phyloP scores from a whole-genome alignment of 1,140 invertebrate genomes.

The Aphaenogaster floridana region DNA sequence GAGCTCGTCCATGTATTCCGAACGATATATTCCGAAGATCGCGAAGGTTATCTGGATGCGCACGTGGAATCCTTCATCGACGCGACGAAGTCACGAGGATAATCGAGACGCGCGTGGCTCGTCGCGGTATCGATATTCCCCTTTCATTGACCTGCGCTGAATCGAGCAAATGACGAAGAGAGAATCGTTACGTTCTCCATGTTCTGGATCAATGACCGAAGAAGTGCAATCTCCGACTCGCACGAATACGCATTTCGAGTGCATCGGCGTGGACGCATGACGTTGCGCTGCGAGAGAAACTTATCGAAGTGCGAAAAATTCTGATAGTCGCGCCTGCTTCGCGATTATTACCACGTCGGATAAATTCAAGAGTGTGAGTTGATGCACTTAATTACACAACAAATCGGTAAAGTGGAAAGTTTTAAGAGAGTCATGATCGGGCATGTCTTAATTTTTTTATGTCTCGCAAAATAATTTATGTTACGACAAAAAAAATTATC shows the following conservation, averaged over 20 bases:
- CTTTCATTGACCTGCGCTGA: constrained; percentile 50
- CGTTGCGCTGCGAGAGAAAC: neutral
- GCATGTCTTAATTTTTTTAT: constrained; percentile 8
- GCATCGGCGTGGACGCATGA: constrained; percentile 2
- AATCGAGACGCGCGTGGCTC: constrained; percentile 29
- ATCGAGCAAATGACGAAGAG: constrained; percentile 36
- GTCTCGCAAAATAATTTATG: neutral
- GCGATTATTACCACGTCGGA: neutral
- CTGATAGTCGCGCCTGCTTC: constrained; percentile 2
- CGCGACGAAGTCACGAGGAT: constrained; percentile 25
- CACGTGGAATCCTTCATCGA: constrained; percentile 43
- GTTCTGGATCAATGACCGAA: constrained; percentile 62
- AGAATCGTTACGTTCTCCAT: constrained; percentile 56
- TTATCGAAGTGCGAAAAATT: constrained; percentile 42
- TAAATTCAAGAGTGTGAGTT: neutral
- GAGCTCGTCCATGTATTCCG: constrained; percentile 3
- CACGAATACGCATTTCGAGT: constrained; percentile 28
- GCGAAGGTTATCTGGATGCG: constrained; percentile 60
- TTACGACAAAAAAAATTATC: neutral
- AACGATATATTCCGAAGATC: constrained; percentile 21
- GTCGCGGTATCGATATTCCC: constrained; percentile 33
- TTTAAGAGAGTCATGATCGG: neutral
- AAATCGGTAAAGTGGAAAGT: constrained; percentile 40
- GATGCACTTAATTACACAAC: constrained; percentile 29
- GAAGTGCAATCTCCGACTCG: constrained; percentile 45